Evolutionary conservation across 2,888 invertebrate genomes (phyloP), one percentile per base, ranked within the genome.

Genomic region (Aricia artaxerxes): DNA sequence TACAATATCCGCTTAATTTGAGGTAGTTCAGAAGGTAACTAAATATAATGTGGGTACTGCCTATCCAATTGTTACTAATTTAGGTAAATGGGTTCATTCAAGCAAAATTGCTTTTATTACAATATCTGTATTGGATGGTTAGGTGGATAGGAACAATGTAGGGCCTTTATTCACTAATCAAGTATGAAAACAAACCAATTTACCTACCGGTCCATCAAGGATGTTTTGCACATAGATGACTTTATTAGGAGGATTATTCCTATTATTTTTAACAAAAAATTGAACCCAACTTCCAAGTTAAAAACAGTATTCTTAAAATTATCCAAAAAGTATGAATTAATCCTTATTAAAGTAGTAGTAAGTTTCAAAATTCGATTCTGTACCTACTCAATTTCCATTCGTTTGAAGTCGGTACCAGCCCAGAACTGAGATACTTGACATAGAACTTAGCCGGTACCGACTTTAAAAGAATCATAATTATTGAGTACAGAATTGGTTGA

Each of bases 11-110:
- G 57, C 4, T 57, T 57, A 57, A 57, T 57, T 16, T 4, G 57
- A 57, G 57, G 57, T 16, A 57, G 16, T 57, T 57, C 57, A 57
- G 57, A 57, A 57, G 57, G 57, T 57, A 57, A 13, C 57, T 57
- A 57, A 57, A 16, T 57, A 57, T 57, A 57, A 57, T 16, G 57
- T 57, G 57, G 57, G 57, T 24, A 24, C 61, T 61, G 61, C 7
- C 61, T 61, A 61, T 9, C 61, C 61, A n/a, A 61, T 61, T 61
- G 61, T 7, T n/a, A 61, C 61, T 61, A 61, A 61, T 61, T 57
- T 61, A 7, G 7, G 61, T 24, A 61, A 61, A n/a, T 61, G 61
- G 61, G 61, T 61, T 24, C n/a, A 9, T 24, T 61, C 6, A 61
- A 61, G 61, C 61, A 61, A 61, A 61, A 24, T 24, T 7, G 24